Percentiles rank a stretch among this genome's conserved stretches.
phyloP scores from a whole-genome alignment of 2,113 vertebrate species.

The Proterorhinus semilunaris region DNA sequence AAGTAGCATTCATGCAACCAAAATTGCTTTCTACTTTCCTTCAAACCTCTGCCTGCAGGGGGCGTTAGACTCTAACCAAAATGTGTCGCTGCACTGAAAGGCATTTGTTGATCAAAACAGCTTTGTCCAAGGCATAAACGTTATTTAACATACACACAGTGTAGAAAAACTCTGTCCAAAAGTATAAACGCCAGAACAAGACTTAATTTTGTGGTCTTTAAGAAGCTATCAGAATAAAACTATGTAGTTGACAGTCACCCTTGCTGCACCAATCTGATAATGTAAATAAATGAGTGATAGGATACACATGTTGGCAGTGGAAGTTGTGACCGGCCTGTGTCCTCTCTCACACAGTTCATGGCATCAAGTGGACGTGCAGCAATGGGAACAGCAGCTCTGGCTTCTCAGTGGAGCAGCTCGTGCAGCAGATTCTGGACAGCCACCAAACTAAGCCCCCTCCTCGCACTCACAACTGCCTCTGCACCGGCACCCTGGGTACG shows the following conservation, averaged over 20 bases:
- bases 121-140: background rate
- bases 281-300: too few species aligned
- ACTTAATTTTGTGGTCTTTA: too few species aligned
- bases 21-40: background rate
- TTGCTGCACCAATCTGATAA: too few species aligned
- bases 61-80: background rate
- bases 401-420: constrained; percentile 99
- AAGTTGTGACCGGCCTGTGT: too few species aligned
- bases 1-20: too few species aligned
- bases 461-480: constrained; percentile 99
- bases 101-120: background rate
- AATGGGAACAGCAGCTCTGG: constrained; percentile 99
- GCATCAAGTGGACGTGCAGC: constrained; percentile 99
- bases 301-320: too few species aligned
- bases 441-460: constrained; percentile 99
- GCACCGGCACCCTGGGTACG: constrained; percentile 95
- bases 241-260: too few species aligned
- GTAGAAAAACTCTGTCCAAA: background rate
- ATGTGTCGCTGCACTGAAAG: background rate
- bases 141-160: background rate
- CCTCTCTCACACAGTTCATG: constrained; percentile 88
- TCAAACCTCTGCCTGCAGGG: background rate
- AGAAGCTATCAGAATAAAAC: too few species aligned
- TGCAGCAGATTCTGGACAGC: constrained; percentile 99
- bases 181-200: too few species aligned